Conservation (phyloP, 2,797 vertebrate species). For the Ambastaia sidthimunki region DNA sequence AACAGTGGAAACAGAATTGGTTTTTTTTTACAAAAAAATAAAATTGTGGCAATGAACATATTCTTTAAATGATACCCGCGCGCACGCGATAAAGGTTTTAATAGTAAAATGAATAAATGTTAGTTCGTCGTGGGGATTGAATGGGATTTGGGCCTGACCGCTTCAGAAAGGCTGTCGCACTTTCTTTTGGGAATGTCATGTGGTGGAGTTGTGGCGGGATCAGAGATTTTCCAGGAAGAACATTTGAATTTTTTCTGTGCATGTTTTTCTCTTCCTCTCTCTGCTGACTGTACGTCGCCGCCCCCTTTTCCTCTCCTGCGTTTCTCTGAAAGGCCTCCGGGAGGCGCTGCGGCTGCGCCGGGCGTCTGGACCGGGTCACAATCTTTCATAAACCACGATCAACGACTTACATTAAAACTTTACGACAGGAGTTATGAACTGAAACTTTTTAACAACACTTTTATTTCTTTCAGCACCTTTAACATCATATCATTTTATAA, state of each 20-base stretch:
- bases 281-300: slow-evolving; percentile 11
- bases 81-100: background rate
- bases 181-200: slow-evolving; percentile 78
- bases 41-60: no score
- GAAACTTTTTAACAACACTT: no score
- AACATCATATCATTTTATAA: no score
- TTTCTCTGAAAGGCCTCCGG: slow-evolving; percentile 52
- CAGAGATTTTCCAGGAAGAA: slow-evolving; percentile 81
- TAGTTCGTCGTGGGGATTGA: slow-evolving; percentile 8
- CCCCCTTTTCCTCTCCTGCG: slow-evolving; percentile 42
- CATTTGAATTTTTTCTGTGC: slow-evolving; percentile 74
- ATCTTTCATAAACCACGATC: no score
- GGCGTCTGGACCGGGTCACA: no score
- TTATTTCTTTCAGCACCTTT: no score
- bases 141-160: slow-evolving; percentile 53
- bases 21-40: no score
- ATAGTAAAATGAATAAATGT: background rate
- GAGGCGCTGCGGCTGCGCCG: slow-evolving; percentile 54
- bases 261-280: slow-evolving; percentile 51
- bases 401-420: no score
- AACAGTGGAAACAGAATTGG: no score
- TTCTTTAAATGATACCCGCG: no score
- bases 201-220: slow-evolving; percentile 84
- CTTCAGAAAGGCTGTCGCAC: slow-evolving; percentile 66
- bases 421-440: no score